phyloP scores from a whole-genome alignment of 2,888 invertebrate species.

The Zele albiditarsus region DNA sequence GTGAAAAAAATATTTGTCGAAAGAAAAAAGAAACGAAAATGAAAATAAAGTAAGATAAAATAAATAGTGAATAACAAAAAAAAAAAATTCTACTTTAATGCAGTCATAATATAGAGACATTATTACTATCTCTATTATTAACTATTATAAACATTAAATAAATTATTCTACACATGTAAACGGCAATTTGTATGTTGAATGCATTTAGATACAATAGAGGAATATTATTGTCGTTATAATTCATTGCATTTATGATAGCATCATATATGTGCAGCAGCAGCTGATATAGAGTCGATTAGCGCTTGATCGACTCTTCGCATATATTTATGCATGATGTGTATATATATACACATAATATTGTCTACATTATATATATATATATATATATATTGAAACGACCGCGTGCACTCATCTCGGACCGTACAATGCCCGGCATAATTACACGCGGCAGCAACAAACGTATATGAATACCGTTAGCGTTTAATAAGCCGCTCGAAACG shows the following conservation, averaged over 20 bases:
- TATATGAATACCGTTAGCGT: conserved; percentile 39
- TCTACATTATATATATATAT: not conserved
- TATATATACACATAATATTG: conserved; percentile 11
- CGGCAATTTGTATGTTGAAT: conserved; percentile 1
- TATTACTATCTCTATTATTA: not conserved
- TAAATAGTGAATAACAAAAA: too few species aligned
- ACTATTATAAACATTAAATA: not conserved
- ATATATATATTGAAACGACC: conserved; percentile 10
- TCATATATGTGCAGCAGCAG: conserved; percentile 16
- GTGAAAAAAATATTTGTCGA: not conserved
- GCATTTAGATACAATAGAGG: conserved; percentile 12
- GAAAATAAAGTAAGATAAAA: too few species aligned
- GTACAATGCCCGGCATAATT: conserved; percentile 41
- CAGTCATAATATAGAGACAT: not conserved
- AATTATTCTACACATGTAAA: conserved; percentile 5
- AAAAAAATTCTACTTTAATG: not conserved
- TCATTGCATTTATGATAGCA: conserved; percentile 13
- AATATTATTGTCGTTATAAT: conserved; percentile 17
- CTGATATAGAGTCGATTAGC: conserved; percentile 40
- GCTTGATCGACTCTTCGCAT: conserved; percentile 20
- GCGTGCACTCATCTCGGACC: conserved; percentile 14
- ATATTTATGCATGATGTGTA: conserved; percentile 20
- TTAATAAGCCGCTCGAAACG: conserved; percentile 39
- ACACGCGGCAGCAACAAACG: conserved; percentile 34
- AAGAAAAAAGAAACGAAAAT: not conserved